Evolutionary conservation across 2,888 invertebrate genomes (phyloP).

Genomic region (Antitype chi): DNA sequence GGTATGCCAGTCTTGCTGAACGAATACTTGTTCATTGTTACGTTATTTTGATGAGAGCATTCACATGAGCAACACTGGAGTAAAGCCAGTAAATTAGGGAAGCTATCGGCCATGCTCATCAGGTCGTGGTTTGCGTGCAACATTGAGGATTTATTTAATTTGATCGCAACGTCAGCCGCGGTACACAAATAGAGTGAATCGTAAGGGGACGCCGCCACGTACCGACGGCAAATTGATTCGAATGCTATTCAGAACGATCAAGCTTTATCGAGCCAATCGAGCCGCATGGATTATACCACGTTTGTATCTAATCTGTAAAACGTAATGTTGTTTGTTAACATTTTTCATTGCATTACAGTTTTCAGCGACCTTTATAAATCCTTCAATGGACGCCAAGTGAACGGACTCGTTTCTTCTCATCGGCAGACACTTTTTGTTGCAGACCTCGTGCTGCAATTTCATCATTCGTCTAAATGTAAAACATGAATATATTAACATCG

Average conservation of each 20-base stretch:
- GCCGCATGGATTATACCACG: slow-evolving; percentile 68
- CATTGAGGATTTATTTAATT: slow-evolving; percentile 77
- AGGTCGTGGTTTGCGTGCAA: slow-evolving; percentile 73
- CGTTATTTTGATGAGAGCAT: slow-evolving; percentile 40
- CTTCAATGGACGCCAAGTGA: background rate
- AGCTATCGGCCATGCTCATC: slow-evolving; percentile 67
- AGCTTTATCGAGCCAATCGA: slow-evolving; percentile 73
- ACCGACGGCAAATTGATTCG: slow-evolving; percentile 75
- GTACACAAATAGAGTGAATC: slow-evolving; percentile 69
- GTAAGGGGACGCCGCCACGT: slow-evolving; percentile 65
- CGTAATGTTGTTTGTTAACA: slow-evolving; percentile 66
- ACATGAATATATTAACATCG: slow-evolving; percentile 41
- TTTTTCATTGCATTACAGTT: slow-evolving; percentile 19
- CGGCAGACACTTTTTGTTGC: background rate
- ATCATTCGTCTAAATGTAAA: slow-evolving; percentile 31
- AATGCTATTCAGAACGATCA: slow-evolving; percentile 72
- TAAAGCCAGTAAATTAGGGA: slow-evolving; percentile 61
- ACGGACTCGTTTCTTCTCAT: background rate
- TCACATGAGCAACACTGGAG: slow-evolving; percentile 31
- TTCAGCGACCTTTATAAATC: background rate
- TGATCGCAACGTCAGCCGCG: slow-evolving; percentile 66
- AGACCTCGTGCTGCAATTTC: slow-evolving; percentile 11
- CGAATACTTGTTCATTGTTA: slow-evolving; percentile 19
- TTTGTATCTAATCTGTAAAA: slow-evolving; percentile 63
- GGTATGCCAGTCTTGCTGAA: background rate